phyloP scores from a whole-genome alignment of 2,113 vertebrate genomes.

The Corythornis madagascariensis region DNA sequence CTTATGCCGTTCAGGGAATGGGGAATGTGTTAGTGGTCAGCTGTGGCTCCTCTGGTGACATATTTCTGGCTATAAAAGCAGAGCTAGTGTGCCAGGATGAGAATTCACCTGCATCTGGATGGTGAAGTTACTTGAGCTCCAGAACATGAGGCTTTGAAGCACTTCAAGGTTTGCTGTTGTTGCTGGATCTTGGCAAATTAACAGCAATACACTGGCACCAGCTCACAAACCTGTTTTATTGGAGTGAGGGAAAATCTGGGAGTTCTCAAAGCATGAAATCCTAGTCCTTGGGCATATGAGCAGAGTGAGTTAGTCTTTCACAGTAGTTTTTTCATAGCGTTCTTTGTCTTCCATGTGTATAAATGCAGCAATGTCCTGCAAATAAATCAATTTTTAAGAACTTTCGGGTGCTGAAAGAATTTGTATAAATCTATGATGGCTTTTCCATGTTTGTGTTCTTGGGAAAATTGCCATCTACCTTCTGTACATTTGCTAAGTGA shows the following conservation, averaged over 20 bases:
- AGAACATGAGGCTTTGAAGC: not conserved
- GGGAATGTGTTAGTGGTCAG: not conserved
- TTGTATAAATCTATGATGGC: not conserved
- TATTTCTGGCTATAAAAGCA: not conserved
- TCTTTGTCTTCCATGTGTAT: not conserved
- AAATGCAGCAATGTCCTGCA: not conserved
- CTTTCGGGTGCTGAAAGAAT: not conserved
- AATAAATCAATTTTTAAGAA: not conserved
- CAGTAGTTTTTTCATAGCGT: not conserved
- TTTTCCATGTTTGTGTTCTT: not conserved
- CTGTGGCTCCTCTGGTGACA: not conserved
- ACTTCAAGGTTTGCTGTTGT: not conserved
- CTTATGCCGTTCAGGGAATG: not conserved
- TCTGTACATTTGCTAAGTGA: not conserved
- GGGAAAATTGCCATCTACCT: not conserved
- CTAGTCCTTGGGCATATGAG: not conserved
- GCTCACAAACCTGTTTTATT: not conserved
- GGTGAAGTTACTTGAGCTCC: not conserved
- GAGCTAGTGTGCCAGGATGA: not conserved
- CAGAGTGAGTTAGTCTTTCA: not conserved
- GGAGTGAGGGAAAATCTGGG: not conserved
- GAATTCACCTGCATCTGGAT: not conserved
- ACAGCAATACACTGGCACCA: not conserved
- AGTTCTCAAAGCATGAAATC: not conserved
- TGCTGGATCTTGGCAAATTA: not conserved